Conservation (phyloP, 2,113 vertebrate genomes). For the Phyllopteryx taeniolatus region DNA sequence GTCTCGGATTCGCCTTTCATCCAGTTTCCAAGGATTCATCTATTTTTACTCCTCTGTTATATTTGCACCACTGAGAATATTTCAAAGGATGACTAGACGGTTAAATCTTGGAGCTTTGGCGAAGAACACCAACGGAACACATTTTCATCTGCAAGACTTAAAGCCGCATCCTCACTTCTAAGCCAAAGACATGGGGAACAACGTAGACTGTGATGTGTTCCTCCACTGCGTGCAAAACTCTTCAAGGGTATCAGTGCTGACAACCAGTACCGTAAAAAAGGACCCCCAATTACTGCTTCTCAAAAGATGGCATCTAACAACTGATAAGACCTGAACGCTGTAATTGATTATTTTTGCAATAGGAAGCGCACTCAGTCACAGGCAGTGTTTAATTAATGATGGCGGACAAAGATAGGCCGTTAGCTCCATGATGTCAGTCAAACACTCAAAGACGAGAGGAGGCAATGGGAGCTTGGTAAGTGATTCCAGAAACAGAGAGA, state of each 20-base stretch:
- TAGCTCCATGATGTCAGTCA: constrained; percentile 67
- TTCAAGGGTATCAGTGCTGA: constrained; percentile 30
- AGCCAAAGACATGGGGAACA: constrained; percentile 1
- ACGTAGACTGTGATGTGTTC: constrained; percentile 15
- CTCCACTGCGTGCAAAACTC: constrained; percentile 22
- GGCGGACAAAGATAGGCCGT: constrained; percentile 65
- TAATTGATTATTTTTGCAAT: constrained; percentile 65
- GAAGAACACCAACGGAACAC: neutral
- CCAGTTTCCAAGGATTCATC: neutral
- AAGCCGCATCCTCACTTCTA: neutral
- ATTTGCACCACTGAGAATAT: neutral
- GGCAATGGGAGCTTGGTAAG: constrained; percentile 65
- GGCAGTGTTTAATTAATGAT: constrained; percentile 75
- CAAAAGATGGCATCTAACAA: constrained; percentile 53
- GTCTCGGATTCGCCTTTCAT: neutral
- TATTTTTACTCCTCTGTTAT: neutral
- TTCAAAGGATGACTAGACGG: neutral
- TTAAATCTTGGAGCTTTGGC: neutral
- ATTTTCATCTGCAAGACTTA: neutral
- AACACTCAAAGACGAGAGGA: constrained; percentile 50
- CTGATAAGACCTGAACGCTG: constrained; percentile 62
- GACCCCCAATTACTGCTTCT: constrained; percentile 50
- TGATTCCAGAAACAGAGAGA: constrained; percentile 58
- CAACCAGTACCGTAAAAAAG: constrained; percentile 46
- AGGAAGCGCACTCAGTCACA: constrained; percentile 64